Evolutionary conservation across 2,888 invertebrate species (phyloP).

Genomic region (Drosophila macrospina): DNA sequence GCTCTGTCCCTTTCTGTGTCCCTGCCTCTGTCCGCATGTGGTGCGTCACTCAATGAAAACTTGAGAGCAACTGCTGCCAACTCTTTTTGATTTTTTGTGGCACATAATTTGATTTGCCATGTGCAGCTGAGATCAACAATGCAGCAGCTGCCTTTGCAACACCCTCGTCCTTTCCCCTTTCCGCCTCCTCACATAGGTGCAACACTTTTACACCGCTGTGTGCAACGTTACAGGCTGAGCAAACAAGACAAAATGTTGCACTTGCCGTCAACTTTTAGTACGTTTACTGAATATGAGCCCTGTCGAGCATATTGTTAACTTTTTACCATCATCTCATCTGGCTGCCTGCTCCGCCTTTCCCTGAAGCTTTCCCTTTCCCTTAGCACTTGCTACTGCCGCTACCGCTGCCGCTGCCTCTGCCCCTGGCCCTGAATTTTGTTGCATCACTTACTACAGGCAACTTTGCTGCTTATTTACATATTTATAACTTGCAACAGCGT

Average conservation of each 20-base stretch:
- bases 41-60: conserved; percentile 32
- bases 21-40: too few relatives aligned
- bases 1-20: neutral
- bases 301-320: conserved; percentile 70
- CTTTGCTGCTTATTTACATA: conserved; percentile 77
- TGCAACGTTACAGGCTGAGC: conserved; percentile 26
- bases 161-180: neutral
- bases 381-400: neutral
- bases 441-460: conserved; percentile 53
- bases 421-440: conserved; percentile 12
- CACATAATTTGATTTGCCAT: conserved; percentile 60
- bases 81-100: conserved; percentile 45
- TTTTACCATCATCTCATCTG: conserved; percentile 47
- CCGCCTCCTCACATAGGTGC: neutral
- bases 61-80: conserved; percentile 53
- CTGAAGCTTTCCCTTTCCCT: neutral
- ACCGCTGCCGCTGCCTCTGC: neutral
- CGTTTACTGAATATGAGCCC: conserved; percentile 62
- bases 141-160: conserved; percentile 24
- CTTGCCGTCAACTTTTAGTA: conserved; percentile 56
- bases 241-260: conserved; percentile 48
- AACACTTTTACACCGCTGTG: conserved; percentile 7
- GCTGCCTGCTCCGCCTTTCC: neutral
- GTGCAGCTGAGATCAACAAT: conserved; percentile 49
- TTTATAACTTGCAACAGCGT: conserved; percentile 64